These are phyloP conservation scores for Oceanodroma tethys DNA, from an alignment of 2,113 vertebrate species.

Conservation along the genomic window DNA sequence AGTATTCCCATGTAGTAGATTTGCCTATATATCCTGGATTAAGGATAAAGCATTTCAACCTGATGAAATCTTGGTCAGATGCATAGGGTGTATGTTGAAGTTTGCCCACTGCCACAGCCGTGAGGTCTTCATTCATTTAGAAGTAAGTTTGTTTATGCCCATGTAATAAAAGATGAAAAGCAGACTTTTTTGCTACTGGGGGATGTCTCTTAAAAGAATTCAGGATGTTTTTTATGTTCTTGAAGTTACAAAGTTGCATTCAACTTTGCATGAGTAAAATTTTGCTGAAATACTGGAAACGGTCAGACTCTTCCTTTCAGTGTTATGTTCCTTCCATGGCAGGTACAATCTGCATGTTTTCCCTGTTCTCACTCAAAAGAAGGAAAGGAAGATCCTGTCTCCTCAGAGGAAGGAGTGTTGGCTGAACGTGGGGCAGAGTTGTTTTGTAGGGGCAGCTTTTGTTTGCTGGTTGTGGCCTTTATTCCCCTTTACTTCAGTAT, in stretches of 20 bases:
- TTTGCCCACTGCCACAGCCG: neutral
- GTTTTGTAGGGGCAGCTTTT: neutral
- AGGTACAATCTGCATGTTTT: accelerated
- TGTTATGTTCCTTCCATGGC: neutral
- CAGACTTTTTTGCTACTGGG: neutral
- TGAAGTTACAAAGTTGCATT: neutral
- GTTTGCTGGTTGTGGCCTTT: neutral
- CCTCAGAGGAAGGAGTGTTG: neutral
- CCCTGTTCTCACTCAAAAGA: neutral
- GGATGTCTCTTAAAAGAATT: neutral
- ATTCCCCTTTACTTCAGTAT: neutral
- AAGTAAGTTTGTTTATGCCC: neutral
- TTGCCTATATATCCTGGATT: neutral
- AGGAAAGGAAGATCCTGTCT: neutral
- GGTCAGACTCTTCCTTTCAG: neutral
- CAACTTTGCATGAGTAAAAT: neutral
- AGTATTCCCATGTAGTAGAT: neutral
- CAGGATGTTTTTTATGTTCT: neutral
- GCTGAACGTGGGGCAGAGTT: accelerated
- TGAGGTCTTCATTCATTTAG: neutral
- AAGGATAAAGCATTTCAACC: neutral
- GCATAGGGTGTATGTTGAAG: neutral
- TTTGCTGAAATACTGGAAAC: neutral
- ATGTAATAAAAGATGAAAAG: neutral
- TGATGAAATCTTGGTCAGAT: neutral